Conservation (phyloP, 2,113 vertebrate genomes). For the Formicarius rufipectus region DNA sequence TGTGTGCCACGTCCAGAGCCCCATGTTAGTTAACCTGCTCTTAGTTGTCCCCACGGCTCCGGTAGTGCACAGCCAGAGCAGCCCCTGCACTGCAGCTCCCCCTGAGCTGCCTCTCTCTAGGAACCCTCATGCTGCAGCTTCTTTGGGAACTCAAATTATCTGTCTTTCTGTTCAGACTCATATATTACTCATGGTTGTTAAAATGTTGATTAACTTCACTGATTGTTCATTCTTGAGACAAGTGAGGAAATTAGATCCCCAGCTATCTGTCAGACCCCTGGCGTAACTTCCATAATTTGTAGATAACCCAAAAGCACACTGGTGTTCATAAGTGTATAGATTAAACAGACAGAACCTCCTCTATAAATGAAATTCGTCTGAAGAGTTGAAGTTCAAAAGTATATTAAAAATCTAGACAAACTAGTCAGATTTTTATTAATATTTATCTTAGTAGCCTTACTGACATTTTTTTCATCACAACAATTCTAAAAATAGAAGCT, state of each 20-base stretch:
- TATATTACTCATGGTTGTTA: slow-evolving; percentile 54
- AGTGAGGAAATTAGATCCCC: slow-evolving; percentile 73
- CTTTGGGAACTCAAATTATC: slow-evolving; percentile 37
- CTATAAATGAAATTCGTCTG: slow-evolving; percentile 62
- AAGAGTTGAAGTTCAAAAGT: slow-evolving; percentile 48
- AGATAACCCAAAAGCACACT: slow-evolving; percentile 62
- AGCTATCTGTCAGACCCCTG: slow-evolving; percentile 61
- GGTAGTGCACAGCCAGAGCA: not conserved
- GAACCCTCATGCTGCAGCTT: not conserved
- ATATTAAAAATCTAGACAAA: slow-evolving; percentile 57
- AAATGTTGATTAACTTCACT: slow-evolving; percentile 73
- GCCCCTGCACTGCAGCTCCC: not conserved
- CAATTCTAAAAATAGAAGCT: not conserved
- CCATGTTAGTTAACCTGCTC: rapidly evolving
- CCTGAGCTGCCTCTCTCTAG: not conserved
- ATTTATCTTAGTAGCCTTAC: slow-evolving; percentile 21
- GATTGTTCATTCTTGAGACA: slow-evolving; percentile 68
- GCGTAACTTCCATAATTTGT: slow-evolving; percentile 62
- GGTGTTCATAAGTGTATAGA: slow-evolving; percentile 59
- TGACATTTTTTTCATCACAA: slow-evolving; percentile 25
- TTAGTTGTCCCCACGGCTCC: not conserved
- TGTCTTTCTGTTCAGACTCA: slow-evolving; percentile 50
- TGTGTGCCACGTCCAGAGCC: not conserved
- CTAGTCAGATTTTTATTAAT: slow-evolving; percentile 53
- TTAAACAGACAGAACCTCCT: slow-evolving; percentile 67